Evolutionary conservation across 2,113 vertebrate species (phyloP).

Genomic region (Tylochromis polylepis): DNA sequence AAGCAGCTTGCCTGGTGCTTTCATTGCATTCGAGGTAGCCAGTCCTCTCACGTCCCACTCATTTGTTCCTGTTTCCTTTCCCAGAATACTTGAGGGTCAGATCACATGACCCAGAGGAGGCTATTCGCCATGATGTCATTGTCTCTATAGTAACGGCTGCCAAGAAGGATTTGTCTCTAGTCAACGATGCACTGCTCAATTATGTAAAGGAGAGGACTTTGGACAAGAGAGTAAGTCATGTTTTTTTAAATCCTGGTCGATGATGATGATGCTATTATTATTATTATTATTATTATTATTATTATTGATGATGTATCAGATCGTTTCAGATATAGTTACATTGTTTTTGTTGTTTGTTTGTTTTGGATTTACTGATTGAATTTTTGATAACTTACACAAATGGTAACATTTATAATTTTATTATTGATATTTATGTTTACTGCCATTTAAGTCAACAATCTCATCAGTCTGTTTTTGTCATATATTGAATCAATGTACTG

Average conservation of each 20-base stretch:
- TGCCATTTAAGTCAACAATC: no score
- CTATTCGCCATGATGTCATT: constrained; percentile 97
- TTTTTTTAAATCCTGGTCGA: not conserved
- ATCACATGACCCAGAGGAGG: constrained; percentile 97
- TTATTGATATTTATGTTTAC: not conserved
- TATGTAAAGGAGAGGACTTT: constrained; percentile 95
- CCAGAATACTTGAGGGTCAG: constrained; percentile 94
- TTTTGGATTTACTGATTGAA: not conserved
- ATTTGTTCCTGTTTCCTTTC: not conserved
- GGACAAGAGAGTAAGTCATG: constrained; percentile 86
- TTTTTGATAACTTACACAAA: no score
- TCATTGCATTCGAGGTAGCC: not conserved
- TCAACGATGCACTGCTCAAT: constrained; percentile 95
- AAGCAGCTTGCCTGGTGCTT: not conserved
- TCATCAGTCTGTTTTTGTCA: not conserved
- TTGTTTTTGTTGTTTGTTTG: not conserved
- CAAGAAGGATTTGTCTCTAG: constrained; percentile 95
- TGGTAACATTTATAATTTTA: not conserved
- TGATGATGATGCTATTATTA: not conserved
- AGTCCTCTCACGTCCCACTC: not conserved
- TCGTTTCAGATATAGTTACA: not conserved
- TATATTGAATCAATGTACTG: not conserved
- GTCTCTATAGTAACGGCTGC: constrained; percentile 99
- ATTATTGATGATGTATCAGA: not conserved
- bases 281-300: not conserved